A percentile compares a stretch with the other conserved stretches of the same genome.
Conservation (phyloP, 2,113 vertebrate species). For the Pseudopipra pipra region DNA sequence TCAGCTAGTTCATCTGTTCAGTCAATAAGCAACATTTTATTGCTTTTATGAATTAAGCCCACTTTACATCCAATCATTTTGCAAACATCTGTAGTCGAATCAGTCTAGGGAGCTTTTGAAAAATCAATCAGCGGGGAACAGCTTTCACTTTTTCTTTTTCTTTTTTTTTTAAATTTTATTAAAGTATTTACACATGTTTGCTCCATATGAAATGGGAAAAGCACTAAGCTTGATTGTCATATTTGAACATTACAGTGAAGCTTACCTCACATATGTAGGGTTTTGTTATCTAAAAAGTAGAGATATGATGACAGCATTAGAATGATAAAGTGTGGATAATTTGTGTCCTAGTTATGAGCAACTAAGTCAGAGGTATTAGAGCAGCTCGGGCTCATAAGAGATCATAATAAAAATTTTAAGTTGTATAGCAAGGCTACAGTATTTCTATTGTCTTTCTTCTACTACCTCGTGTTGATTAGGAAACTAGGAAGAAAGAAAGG, state of each 20-base stretch:
- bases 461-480: neutral
- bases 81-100: constrained; percentile 77
- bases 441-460: neutral
- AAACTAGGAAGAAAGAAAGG: neutral
- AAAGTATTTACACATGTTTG: constrained; percentile 78
- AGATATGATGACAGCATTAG: neutral
- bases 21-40: constrained; percentile 76
- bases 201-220: constrained; percentile 48
- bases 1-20: constrained; percentile 77
- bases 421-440: neutral
- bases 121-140: constrained; percentile 78
- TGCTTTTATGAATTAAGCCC: constrained; percentile 81
- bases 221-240: neutral
- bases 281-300: neutral
- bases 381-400: neutral
- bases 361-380: neutral
- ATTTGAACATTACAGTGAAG: neutral
- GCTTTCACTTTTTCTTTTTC: constrained; percentile 66
- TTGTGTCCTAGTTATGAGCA: neutral
- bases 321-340: neutral
- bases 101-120: constrained; percentile 79
- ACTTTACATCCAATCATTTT: constrained; percentile 77
- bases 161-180: constrained; percentile 66
- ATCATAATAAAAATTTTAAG: neutral
- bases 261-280: neutral